Percentiles rank a stretch among this genome's conserved stretches.
Conservation (phyloP, 2,797 vertebrate genomes). For the Crenichthys baileyi region DNA sequence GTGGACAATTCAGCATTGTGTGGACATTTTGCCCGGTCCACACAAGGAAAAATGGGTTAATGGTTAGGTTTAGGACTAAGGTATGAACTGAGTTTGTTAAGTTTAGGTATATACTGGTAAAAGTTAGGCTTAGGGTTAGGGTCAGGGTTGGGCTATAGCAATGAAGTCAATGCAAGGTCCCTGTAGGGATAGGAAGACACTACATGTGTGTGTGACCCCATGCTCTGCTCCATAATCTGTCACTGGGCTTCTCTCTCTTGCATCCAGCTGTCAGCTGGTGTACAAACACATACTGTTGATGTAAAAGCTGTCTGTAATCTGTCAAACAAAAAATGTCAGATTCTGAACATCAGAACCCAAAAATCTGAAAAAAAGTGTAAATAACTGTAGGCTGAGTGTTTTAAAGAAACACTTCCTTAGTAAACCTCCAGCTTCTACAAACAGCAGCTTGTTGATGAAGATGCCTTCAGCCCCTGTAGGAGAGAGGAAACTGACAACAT, state of each 20-base stretch:
- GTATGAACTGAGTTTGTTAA: too few species aligned
- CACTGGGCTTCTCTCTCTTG: neutral
- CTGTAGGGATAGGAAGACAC: too few species aligned
- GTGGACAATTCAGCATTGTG: too few species aligned
- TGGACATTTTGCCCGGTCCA: too few species aligned
- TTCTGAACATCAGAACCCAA: neutral
- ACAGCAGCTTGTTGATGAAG: slow-evolving; percentile 10
- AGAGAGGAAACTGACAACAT: neutral
- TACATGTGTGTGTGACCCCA: too few species aligned
- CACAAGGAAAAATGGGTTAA: too few species aligned
- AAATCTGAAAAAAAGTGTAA: neutral
- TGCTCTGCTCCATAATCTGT: slow-evolving; percentile 7
- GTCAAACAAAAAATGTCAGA: neutral
- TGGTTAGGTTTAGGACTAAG: too few species aligned
- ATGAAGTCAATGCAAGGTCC: too few species aligned
- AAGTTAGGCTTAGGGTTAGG: too few species aligned
- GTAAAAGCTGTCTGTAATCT: too few species aligned
- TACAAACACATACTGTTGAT: neutral
- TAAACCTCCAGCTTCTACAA: neutral
- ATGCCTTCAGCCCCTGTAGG: neutral
- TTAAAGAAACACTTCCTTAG: neutral
- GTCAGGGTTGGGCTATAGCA: too few species aligned
- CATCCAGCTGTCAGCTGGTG: neutral
- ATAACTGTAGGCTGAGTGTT: neutral
- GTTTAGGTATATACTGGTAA: too few species aligned